Percentiles rank a stretch among this genome's conserved stretches.
Conservation (phyloP, 2,113 vertebrate species). For the Tringa solitaria region DNA sequence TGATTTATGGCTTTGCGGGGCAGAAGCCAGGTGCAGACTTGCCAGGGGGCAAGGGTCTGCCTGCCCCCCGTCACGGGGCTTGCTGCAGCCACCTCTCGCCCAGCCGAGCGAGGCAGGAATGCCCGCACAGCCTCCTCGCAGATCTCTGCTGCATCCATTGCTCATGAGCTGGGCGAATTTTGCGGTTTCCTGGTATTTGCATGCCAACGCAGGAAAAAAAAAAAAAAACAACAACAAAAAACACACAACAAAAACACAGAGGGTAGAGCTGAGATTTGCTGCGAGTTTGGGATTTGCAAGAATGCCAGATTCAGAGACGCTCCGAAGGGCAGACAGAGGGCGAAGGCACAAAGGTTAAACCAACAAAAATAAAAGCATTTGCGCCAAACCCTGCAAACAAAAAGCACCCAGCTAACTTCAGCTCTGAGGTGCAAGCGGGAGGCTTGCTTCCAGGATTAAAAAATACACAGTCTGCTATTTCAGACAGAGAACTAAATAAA, state of each 20-base stretch:
- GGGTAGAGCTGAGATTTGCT: not conserved
- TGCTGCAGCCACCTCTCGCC: not conserved
- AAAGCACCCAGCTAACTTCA: not conserved
- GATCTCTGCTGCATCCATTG: not conserved
- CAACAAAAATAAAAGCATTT: not conserved
- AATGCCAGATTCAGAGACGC: not conserved
- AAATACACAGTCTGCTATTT: not conserved
- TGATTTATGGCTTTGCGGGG: not conserved
- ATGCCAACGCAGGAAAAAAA: not conserved
- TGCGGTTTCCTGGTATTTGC: not conserved
- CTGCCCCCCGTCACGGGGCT: not conserved
- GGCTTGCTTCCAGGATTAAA: not conserved
- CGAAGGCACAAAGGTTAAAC: not conserved
- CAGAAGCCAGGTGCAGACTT: not conserved
- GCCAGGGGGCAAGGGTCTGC: not conserved
- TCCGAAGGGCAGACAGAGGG: not conserved
- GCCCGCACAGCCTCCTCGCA: not conserved
- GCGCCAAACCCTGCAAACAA: not conserved
- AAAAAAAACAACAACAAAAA: not conserved
- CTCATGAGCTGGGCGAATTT: not conserved
- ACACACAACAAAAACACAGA: not conserved
- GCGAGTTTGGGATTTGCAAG: not conserved
- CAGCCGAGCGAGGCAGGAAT: accelerated
- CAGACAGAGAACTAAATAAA: constrained; percentile 41
- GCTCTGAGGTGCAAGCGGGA: not conserved